phyloP scores from a whole-genome alignment of 2,888 invertebrate species.

The Dryomyza anilis region DNA sequence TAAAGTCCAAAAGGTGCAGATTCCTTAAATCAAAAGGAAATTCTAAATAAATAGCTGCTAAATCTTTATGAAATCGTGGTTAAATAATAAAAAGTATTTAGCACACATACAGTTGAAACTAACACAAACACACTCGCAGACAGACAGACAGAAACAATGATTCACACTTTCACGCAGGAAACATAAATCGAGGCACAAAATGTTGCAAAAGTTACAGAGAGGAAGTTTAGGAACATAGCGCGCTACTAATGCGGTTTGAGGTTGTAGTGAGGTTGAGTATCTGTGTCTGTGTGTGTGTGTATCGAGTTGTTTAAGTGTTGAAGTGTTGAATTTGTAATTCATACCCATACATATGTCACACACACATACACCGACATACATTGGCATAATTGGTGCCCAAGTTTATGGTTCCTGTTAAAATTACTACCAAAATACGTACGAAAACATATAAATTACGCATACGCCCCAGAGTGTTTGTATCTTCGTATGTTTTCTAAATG shows the following conservation, averaged over 20 bases:
- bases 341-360: neutral
- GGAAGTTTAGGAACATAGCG: too few species aligned
- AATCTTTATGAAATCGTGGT: neutral
- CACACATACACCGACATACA: neutral
- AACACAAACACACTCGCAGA: neutral
- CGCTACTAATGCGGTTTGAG: too few species aligned
- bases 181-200: neutral
- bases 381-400: too few species aligned
- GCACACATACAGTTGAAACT: neutral
- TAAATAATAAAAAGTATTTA: neutral
- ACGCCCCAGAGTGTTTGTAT: neutral
- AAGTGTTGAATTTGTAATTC: slow-evolving; percentile 23
- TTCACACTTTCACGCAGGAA: neutral
- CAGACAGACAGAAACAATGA: neutral
- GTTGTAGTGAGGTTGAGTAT: neutral
- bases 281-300: neutral
- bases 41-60: too few species aligned
- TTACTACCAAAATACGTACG: neutral
- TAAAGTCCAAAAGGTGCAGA: too few species aligned
- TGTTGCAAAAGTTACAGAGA: too few species aligned
- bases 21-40: too few species aligned
- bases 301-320: slow-evolving; percentile 1
- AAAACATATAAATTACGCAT: slow-evolving; percentile 4
- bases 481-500: too few species aligned
- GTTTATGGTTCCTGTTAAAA: slow-evolving; percentile 5